Evolutionary conservation across 2,888 invertebrate species (phyloP).

Genomic region (Campopleginae sp.): DNA sequence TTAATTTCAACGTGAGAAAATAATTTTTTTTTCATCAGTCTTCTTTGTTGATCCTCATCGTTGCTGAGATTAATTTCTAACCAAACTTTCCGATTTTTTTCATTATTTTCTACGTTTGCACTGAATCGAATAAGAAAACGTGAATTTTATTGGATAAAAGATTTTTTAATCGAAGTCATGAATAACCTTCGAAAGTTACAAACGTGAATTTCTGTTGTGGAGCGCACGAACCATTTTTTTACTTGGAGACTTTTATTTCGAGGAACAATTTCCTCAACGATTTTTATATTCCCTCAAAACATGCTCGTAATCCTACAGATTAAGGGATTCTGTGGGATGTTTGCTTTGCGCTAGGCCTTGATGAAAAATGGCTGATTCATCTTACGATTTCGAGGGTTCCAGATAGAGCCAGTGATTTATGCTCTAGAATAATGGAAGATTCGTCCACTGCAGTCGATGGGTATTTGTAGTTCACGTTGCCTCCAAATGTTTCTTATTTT

Average conservation of each 20-base stretch:
- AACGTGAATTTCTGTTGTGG: too few species aligned
- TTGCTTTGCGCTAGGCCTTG: neutral
- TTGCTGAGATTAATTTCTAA: neutral
- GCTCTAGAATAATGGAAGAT: neutral
- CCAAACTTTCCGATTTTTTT: neutral
- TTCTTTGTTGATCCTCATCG: neutral
- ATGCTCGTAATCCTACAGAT: constrained; percentile 2
- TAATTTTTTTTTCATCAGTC: neutral
- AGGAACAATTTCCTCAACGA: neutral
- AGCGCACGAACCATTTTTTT: neutral
- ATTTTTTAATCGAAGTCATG: neutral
- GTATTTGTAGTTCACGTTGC: neutral
- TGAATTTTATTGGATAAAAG: constrained; percentile 35
- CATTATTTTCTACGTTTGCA: constrained; percentile 66
- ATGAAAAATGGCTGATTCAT: constrained; percentile 1
- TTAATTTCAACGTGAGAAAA: neutral
- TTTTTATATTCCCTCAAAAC: neutral
- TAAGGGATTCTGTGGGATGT: neutral
- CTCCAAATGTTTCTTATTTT: neutral
- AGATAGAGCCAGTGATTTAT: neutral
- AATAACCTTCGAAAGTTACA: too few species aligned
- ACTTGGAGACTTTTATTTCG: neutral
- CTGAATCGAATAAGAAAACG: constrained; percentile 73
- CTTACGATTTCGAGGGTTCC: neutral
- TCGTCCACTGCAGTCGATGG: neutral